A percentile compares a stretch with the other conserved stretches of the same genome.
phyloP scores from a whole-genome alignment of 2,888 invertebrate genomes.

The Apoderus coryli region DNA sequence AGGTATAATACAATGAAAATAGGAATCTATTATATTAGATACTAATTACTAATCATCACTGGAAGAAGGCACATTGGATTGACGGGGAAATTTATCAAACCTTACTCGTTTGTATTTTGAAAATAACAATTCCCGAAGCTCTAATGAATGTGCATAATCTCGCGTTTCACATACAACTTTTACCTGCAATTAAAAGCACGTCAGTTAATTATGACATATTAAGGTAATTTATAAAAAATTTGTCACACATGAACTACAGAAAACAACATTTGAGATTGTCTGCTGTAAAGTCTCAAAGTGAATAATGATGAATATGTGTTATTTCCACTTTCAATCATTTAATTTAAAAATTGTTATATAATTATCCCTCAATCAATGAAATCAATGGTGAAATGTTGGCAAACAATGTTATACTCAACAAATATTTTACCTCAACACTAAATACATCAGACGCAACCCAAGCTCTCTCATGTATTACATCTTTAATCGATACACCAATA shows the following conservation, averaged over 20 bases:
- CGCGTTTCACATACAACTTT: slow-evolving; percentile 83
- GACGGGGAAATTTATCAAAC: slow-evolving; percentile 30
- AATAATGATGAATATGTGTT: too few species aligned
- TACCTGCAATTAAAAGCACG: slow-evolving; percentile 50
- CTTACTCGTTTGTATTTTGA: slow-evolving; percentile 41
- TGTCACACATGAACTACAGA: too few species aligned
- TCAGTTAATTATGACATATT: too few species aligned
- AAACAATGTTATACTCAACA: slow-evolving; percentile 22
- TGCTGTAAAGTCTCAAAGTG: too few species aligned
- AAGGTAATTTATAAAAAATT: too few species aligned
- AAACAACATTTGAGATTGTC: too few species aligned
- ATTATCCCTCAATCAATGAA: too few species aligned
- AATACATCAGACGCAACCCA: slow-evolving; percentile 88
- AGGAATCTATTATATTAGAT: too few species aligned
- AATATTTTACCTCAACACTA: slow-evolving; percentile 42
- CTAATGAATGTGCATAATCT: slow-evolving; percentile 59
- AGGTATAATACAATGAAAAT: too few species aligned
- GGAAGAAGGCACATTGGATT: slow-evolving; percentile 4
- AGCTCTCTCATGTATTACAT: slow-evolving; percentile 90
- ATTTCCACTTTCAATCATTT: too few species aligned
- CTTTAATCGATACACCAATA: slow-evolving; percentile 82
- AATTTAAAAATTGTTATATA: too few species aligned
- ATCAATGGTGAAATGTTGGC: too few species aligned
- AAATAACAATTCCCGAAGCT: slow-evolving; percentile 42
- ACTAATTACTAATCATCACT: slow-evolving; percentile 4